Evolutionary conservation across 2,888 invertebrate genomes (phyloP).

Genomic region (Drosophila multiciliata): DNA sequence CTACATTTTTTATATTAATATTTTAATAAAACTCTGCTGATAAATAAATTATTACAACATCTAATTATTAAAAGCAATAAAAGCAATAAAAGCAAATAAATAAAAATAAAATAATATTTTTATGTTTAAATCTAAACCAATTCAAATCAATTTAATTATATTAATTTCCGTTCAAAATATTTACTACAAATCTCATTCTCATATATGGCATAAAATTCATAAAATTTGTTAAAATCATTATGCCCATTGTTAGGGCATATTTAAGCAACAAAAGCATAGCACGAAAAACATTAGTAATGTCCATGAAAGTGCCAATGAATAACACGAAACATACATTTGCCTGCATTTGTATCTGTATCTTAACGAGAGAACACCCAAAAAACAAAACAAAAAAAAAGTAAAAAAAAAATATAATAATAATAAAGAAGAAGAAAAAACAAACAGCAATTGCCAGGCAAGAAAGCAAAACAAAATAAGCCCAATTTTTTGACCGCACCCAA

Average conservation of each 20-base stretch:
- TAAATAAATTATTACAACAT: neutral
- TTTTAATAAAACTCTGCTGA: neutral
- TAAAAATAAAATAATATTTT: neutral
- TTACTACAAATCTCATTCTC: neutral
- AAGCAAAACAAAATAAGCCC: conserved; percentile 62
- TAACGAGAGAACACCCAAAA: conserved; percentile 39
- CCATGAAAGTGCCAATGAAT: conserved; percentile 76
- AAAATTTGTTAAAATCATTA: neutral
- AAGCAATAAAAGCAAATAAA: neutral
- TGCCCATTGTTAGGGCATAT: conserved; percentile 34
- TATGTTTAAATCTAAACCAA: too few relatives aligned
- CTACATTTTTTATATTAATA: too few relatives aligned
- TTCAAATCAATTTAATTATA: neutral
- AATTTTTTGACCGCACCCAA: conserved; percentile 72
- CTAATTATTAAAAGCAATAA: neutral
- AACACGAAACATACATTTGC: conserved; percentile 76
- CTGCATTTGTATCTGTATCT: conserved; percentile 58
- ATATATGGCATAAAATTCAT: neutral
- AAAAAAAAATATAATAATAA: conserved; percentile 6
- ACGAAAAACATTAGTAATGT: conserved; percentile 65
- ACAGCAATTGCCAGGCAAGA: conserved; percentile 36
- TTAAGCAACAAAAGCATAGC: conserved; percentile 17
- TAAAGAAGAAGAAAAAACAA: conserved; percentile 20
- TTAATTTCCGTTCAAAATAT: neutral
- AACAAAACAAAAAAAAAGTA: conserved; percentile 20